phyloP scores from a whole-genome alignment of 2,797 vertebrate genomes.

The Thunnus albacares region DNA sequence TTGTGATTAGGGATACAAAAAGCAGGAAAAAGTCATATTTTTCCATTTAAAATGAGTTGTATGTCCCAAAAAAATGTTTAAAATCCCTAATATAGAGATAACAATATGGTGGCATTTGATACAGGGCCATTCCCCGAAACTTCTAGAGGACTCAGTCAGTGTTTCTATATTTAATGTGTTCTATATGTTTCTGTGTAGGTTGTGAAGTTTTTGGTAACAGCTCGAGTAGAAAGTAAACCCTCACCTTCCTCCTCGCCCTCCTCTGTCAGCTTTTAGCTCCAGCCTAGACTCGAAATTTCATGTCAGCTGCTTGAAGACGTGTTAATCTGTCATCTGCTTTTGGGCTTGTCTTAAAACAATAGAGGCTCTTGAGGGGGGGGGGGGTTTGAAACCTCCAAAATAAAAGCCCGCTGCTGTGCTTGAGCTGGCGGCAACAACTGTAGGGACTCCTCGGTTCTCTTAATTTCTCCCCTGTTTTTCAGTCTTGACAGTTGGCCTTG shows the following conservation, averaged over 20 bases:
- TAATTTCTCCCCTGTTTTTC: slow-evolving; percentile 64
- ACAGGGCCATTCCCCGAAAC: background rate
- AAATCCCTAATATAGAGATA: background rate
- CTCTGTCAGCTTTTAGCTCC: slow-evolving; percentile 36
- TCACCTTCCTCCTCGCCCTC: slow-evolving; percentile 19
- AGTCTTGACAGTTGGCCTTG: slow-evolving; percentile 72
- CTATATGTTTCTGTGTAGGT: slow-evolving; percentile 29
- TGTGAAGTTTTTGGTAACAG: slow-evolving; percentile 9
- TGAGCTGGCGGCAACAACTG: slow-evolving; percentile 23
- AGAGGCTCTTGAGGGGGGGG: background rate
- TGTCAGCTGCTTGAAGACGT: slow-evolving; percentile 23
- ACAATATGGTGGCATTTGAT: slow-evolving; percentile 8
- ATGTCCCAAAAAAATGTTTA: background rate
- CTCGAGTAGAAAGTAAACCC: slow-evolving; percentile 17
- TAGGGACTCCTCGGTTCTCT: slow-evolving; percentile 59
- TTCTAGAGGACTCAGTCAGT: background rate
- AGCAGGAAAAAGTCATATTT: background rate
- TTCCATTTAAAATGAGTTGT: background rate
- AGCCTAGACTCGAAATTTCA: background rate
- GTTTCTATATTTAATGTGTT: slow-evolving; percentile 5
- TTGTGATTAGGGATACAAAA: background rate
- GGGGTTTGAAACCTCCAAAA: slow-evolving; percentile 19
- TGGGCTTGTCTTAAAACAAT: slow-evolving; percentile 19
- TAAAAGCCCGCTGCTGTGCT: slow-evolving; percentile 16
- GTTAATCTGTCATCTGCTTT: slow-evolving; percentile 26